phyloP scores from a whole-genome alignment of 1,140 invertebrate species.

The Dolichoris vasculosae region DNA sequence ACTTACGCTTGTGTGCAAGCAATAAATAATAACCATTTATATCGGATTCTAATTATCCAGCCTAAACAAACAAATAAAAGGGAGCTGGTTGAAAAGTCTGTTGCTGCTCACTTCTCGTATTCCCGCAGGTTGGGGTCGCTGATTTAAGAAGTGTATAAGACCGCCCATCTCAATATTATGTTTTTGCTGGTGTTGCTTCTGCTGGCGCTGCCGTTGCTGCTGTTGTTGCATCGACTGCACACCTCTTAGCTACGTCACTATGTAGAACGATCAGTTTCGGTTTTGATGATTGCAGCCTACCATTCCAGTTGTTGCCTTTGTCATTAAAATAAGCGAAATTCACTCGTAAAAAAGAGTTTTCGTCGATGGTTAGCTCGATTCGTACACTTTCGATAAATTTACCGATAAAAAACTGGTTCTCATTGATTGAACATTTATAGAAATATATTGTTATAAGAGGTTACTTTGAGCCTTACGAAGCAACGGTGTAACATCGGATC shows the following conservation, averaged over 20 bases:
- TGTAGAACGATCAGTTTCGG: neutral
- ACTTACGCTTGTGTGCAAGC: constrained; percentile 51
- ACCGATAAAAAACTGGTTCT: neutral
- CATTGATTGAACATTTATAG: neutral
- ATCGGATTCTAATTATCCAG: constrained; percentile 74
- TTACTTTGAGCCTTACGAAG: neutral
- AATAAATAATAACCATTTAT: constrained; percentile 74
- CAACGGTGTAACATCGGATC: neutral
- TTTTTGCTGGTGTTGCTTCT: constrained; percentile 55
- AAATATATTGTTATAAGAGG: neutral
- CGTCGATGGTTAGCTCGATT: neutral
- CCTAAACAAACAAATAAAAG: constrained; percentile 74
- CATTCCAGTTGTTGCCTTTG: neutral
- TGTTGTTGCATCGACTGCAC: neutral
- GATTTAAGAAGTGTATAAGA: constrained; percentile 73
- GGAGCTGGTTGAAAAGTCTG: constrained; percentile 17
- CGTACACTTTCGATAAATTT: neutral
- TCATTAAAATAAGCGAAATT: neutral
- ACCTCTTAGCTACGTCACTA: neutral
- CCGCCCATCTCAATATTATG: constrained; percentile 71
- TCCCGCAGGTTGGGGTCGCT: constrained; percentile 48
- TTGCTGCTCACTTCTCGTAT: constrained; percentile 40
- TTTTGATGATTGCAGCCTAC: neutral
- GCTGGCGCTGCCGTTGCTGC: constrained; percentile 27
- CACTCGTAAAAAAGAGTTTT: neutral